Conservation (phyloP, 2,888 invertebrate species). For the Amblyteles armatorius region DNA sequence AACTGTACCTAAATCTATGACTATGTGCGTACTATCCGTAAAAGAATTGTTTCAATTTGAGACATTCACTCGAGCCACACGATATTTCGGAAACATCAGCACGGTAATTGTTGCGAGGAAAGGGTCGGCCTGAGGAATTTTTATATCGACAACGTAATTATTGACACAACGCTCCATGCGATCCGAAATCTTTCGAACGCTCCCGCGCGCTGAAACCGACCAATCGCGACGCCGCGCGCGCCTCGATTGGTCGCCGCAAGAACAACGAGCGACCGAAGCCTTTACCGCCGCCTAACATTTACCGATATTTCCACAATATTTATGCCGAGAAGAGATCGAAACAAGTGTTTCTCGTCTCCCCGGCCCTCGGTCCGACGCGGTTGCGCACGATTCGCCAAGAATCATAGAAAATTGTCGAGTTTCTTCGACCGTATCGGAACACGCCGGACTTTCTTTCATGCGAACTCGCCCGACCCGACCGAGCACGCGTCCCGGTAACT, state of each 20-base stretch:
- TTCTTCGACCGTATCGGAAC: slow-evolving; percentile 15
- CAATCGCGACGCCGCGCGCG: not conserved
- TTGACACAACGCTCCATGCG: not conserved
- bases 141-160: not conserved
- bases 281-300: slow-evolving; percentile 7
- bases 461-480: slow-evolving; percentile 70
- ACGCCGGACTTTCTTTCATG: slow-evolving; percentile 65
- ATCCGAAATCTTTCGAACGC: slow-evolving; percentile 15
- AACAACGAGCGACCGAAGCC: slow-evolving; percentile 19
- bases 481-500: slow-evolving; percentile 61
- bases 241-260: slow-evolving; percentile 47
- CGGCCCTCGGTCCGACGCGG: not conserved
- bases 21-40: no score
- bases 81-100: not conserved
- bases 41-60: not conserved
- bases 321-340: not conserved
- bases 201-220: slow-evolving; percentile 38
- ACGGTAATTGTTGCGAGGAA: not conserved
- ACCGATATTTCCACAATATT: slow-evolving; percentile 34
- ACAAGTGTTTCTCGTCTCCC: not conserved
- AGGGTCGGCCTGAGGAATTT: not conserved
- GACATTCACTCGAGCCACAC: not conserved
- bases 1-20: no score
- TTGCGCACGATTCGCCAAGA: not conserved
- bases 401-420: not conserved